Percentiles rank a stretch among this genome's conserved stretches.
phyloP scores from a whole-genome alignment of 2,888 invertebrate genomes.

The Andricus quercusramuli region DNA sequence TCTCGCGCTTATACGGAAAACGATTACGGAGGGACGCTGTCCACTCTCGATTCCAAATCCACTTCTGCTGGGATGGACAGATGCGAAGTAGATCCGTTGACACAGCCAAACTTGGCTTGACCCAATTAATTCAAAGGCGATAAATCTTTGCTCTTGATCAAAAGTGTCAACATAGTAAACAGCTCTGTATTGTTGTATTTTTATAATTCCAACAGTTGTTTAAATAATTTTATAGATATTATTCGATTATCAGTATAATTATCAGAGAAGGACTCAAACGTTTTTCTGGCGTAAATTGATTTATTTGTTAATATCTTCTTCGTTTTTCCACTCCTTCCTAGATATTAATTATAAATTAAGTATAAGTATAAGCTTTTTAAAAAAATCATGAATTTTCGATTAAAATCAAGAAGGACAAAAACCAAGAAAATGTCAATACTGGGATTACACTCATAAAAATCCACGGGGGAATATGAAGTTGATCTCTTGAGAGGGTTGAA shows the following conservation, averaged over 20 bases:
- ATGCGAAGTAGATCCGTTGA: constrained; percentile 27
- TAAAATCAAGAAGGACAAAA: background rate
- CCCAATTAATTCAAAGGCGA: constrained; percentile 16
- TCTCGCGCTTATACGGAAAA: constrained; percentile 34
- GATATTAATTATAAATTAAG: no score
- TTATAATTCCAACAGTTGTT: constrained; percentile 38
- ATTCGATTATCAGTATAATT: no score
- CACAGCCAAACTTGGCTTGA: constrained; percentile 2
- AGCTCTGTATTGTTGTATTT: background rate
- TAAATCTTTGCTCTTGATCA: background rate
- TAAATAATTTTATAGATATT: background rate
- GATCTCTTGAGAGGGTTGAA: constrained; percentile 33
- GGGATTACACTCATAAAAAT: constrained; percentile 28
- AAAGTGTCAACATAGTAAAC: background rate
- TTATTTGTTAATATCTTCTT: no score
- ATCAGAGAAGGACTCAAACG: no score
- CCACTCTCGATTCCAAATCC: constrained; percentile 37
- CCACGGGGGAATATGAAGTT: constrained; percentile 20
- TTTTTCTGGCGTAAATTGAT: no score
- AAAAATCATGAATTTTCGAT: background rate
- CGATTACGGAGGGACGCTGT: constrained; percentile 33
- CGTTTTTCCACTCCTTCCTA: no score
- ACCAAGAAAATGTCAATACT: constrained; percentile 42
- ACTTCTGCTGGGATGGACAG: constrained; percentile 34
- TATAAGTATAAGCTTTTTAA: no score